A percentile compares a stretch with the other conserved stretches of the same genome.
Evolutionary conservation across 2,888 invertebrate genomes (phyloP).

Genomic region (Antheraea yamamai): DNA sequence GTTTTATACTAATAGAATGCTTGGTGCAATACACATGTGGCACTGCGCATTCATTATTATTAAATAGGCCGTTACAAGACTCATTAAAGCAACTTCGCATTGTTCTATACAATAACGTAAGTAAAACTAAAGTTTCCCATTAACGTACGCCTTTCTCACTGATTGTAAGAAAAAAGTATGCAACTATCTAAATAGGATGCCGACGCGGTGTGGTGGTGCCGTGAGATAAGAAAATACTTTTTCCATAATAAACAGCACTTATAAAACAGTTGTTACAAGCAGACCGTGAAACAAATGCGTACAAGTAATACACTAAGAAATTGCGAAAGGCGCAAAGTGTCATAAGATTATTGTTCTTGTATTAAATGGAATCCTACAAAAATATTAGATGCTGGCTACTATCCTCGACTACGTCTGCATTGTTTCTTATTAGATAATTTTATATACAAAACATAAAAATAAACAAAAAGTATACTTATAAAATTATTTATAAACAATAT

Average conservation of each 20-base stretch:
- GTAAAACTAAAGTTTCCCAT: constrained; percentile 61
- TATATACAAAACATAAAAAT: no score
- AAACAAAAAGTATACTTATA: no score
- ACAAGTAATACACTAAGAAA: not conserved
- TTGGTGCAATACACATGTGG: not conserved
- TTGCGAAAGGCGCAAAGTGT: not conserved
- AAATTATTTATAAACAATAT: no score
- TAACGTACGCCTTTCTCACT: constrained; percentile 39
- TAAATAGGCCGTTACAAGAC: constrained; percentile 8
- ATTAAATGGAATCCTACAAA: not conserved
- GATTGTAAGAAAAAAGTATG: constrained; percentile 15
- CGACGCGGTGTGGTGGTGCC: not conserved
- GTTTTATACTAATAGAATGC: not conserved
- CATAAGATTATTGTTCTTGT: not conserved
- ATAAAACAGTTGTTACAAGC: not conserved
- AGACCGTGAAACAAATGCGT: not conserved
- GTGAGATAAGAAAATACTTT: constrained; percentile 11
- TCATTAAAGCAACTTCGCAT: constrained; percentile 4
- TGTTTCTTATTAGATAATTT: not conserved
- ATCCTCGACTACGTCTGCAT: no score
- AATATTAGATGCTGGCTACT: not conserved
- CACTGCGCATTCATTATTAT: not conserved
- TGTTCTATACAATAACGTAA: constrained; percentile 2
- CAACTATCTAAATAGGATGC: constrained; percentile 6
- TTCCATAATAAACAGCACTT: not conserved